Percentiles rank a stretch among this genome's conserved stretches.
Conservation (phyloP, 2,113 vertebrate species). For the Naja naja region DNA sequence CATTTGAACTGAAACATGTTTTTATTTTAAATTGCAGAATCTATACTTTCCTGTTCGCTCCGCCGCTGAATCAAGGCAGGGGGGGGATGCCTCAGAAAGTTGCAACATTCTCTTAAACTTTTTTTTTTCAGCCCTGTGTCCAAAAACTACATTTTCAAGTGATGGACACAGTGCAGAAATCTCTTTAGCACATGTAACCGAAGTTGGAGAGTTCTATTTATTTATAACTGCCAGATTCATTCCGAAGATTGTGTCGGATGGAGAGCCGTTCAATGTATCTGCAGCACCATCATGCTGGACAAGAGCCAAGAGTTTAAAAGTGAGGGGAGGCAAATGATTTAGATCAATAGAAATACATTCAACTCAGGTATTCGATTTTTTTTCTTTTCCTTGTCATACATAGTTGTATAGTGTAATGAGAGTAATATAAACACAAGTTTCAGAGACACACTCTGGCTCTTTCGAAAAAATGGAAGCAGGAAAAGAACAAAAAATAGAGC, state of each 20-base stretch:
- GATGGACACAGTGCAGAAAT: background rate
- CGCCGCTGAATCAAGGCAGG: background rate
- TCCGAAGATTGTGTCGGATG: background rate
- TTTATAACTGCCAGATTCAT: background rate
- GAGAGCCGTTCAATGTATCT: background rate
- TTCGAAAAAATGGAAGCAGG: background rate
- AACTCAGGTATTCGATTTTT: background rate
- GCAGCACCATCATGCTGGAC: background rate
- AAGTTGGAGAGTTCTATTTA: background rate
- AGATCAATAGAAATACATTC: background rate
- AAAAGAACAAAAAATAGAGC: background rate
- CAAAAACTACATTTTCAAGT: background rate
- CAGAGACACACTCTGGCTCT: background rate
- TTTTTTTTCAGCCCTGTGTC: too few relatives aligned
- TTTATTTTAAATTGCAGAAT: background rate
- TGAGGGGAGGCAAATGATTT: background rate
- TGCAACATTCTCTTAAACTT: background rate
- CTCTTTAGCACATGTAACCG: background rate
- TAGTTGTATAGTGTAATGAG: background rate
- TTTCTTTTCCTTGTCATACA: background rate
- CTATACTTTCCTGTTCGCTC: background rate
- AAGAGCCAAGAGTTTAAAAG: background rate
- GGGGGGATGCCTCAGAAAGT: background rate
- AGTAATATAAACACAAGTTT: background rate
- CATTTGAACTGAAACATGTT: too few relatives aligned